phyloP scores from a whole-genome alignment of 2,113 vertebrate genomes.

The Genyomyrus donnyi region DNA sequence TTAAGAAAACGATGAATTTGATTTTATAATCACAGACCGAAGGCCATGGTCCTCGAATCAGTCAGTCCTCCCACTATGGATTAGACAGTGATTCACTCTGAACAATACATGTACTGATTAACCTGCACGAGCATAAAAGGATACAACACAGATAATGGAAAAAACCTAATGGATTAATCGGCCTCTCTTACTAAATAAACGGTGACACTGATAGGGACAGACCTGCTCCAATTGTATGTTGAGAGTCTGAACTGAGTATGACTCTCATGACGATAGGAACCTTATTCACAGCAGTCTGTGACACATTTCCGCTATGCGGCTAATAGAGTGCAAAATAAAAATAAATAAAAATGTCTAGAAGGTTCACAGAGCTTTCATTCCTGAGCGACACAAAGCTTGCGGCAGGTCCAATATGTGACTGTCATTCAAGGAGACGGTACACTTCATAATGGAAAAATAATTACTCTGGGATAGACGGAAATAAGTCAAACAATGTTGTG shows the following conservation, averaged over 20 bases:
- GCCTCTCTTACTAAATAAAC: not conserved
- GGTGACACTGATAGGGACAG: not conserved
- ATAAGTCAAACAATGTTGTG: not conserved
- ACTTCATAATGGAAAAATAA: conserved; percentile 14
- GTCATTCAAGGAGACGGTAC: not conserved
- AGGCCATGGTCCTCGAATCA: not conserved
- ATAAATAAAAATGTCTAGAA: not conserved
- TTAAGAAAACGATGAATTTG: not conserved
- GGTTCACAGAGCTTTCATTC: not conserved
- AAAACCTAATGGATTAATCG: not conserved
- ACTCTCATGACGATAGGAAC: not conserved
- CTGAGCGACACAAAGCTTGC: not conserved
- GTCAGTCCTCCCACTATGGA: not conserved
- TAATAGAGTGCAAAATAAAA: not conserved
- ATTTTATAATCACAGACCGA: not conserved
- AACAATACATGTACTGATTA: not conserved
- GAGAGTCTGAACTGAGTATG: not conserved
- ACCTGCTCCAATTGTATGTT: not conserved
- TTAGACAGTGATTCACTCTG: not conserved
- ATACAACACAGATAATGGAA: not conserved
- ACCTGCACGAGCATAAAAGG: not conserved
- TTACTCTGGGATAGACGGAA: not conserved
- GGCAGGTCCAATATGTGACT: conserved; percentile 10
- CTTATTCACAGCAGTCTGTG: not conserved
- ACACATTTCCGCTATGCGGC: not conserved